Percentiles rank a stretch among this genome's conserved stretches.
Conservation (phyloP, 2,113 vertebrate species). For the Mastomys coucha region DNA sequence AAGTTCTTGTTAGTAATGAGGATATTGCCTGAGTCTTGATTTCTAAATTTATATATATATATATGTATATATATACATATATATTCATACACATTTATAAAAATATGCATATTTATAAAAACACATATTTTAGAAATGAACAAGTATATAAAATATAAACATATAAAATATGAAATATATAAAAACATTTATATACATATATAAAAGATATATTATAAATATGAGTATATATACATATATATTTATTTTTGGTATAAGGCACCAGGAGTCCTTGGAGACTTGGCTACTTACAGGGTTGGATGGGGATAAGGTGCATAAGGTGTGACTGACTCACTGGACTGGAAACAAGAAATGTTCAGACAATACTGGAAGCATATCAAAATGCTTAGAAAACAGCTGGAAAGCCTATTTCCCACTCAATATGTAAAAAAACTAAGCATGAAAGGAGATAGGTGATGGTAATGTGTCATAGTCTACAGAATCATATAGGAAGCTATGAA, state of each 20-base stretch:
- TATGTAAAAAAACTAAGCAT: background rate
- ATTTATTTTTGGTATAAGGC: background rate
- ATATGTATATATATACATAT: too few species aligned
- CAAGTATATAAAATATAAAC: too few species aligned
- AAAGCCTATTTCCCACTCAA: background rate
- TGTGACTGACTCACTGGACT: background rate
- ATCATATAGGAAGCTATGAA: background rate
- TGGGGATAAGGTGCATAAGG: background rate
- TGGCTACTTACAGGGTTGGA: background rate
- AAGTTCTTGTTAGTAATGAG: background rate
- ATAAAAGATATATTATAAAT: too few species aligned
- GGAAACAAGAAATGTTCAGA: background rate
- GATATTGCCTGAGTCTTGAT: background rate
- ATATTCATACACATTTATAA: too few species aligned
- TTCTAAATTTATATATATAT: background rate
- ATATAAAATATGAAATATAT: too few species aligned
- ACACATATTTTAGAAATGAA: too few species aligned
- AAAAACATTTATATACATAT: too few species aligned
- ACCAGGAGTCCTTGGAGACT: background rate
- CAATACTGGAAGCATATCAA: background rate
- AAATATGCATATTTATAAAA: too few species aligned
- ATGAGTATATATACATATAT: too few species aligned
- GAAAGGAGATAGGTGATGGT: background rate
- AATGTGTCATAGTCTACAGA: background rate
- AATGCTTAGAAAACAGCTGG: background rate